Percentiles rank a stretch among this genome's conserved stretches.
Conservation (phyloP, 2,113 vertebrate genomes). For the Chloebia gouldiae region DNA sequence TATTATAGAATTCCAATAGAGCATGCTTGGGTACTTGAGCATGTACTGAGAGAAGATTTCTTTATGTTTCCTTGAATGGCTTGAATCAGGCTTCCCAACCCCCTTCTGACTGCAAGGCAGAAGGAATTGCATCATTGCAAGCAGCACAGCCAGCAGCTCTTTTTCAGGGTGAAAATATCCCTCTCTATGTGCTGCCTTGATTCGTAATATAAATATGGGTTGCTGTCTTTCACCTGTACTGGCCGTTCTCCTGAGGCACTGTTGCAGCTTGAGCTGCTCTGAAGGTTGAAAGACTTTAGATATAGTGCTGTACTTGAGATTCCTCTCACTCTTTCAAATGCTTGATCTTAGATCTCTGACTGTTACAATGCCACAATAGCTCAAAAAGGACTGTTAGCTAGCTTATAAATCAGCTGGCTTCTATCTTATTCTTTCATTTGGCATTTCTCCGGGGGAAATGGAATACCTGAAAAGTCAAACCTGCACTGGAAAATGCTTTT, state of each 20-base stretch:
- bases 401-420: not conserved
- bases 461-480: not conserved
- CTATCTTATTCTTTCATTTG: constrained; percentile 17
- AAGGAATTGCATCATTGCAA: not conserved
- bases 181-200: not conserved
- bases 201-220: not conserved
- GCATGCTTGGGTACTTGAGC: not conserved
- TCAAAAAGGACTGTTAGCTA: not conserved
- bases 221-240: not conserved
- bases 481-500: not conserved
- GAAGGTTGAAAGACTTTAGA: not conserved
- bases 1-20: too few species aligned
- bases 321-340: constrained; percentile 24
- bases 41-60: not conserved
- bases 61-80: not conserved
- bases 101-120: not conserved
- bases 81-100: not conserved
- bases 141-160: not conserved
- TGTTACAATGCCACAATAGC: not conserved
- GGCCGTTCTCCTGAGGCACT: not conserved
- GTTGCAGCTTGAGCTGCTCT: not conserved
- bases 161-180: not conserved
- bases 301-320: not conserved
- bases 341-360: constrained; percentile 22
- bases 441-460: not conserved